Conservation (phyloP, 2,113 vertebrate species). For the Bambusicola thoracicus region DNA sequence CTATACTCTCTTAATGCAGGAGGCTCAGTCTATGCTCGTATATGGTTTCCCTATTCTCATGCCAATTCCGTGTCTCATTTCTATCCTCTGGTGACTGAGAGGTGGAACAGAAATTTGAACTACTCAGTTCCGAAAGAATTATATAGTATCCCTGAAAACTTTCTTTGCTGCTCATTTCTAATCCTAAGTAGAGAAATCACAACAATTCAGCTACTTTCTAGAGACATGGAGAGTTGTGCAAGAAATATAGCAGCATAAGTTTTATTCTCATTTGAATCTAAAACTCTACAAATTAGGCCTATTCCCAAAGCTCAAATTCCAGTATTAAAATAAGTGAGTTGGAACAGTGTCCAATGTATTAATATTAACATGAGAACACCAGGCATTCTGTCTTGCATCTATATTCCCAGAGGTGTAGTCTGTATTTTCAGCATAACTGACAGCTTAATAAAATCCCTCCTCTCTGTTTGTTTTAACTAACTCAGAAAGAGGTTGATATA, state of each 20-base stretch:
- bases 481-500: not conserved
- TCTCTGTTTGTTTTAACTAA: not conserved
- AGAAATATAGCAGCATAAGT: not conserved
- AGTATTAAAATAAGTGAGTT: conserved; percentile 43
- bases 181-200: not conserved
- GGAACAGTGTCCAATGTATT: conserved; percentile 15
- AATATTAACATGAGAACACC: conserved; percentile 53
- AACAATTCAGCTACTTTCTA: not conserved
- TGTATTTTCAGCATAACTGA: not conserved
- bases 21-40: not conserved
- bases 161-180: not conserved
- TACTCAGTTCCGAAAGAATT: not conserved
- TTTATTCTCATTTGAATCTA: not conserved
- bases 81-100: not conserved
- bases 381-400: not conserved
- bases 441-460: conserved; percentile 7
- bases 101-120: not conserved
- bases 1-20: not conserved
- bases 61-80: not conserved
- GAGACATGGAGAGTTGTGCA: not conserved
- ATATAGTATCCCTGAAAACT: not conserved
- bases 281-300: not conserved
- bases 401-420: conserved; percentile 13
- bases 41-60: not conserved
- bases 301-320: conserved; percentile 52